Conservation (phyloP, 2,888 invertebrate species). For the Polydrusus tereticollis region DNA sequence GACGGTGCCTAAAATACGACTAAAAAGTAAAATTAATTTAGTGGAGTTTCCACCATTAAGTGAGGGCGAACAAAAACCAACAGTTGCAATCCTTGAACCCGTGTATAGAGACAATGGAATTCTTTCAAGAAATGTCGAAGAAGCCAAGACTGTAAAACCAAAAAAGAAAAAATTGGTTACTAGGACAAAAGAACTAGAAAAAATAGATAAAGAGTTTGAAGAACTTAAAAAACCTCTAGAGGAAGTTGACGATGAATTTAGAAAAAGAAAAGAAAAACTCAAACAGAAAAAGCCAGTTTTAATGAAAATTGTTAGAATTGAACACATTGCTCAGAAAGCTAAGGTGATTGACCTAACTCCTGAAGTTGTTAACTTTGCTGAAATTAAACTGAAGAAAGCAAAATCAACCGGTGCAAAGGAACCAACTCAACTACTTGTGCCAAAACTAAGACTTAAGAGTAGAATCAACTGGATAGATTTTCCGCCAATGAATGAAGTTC, state of each 20-base stretch:
- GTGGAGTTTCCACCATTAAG: conserved; percentile 65
- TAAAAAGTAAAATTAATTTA: conserved; percentile 78
- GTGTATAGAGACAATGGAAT: conserved; percentile 64
- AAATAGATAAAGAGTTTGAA: conserved; percentile 59
- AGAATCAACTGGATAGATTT: conserved; percentile 72
- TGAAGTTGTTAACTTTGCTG: conserved; percentile 72
- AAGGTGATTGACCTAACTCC: conserved; percentile 71
- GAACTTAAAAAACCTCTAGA: conserved; percentile 57
- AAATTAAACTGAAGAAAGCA: conserved; percentile 73
- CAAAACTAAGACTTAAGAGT: conserved; percentile 79
- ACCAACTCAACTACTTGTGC: conserved; percentile 66
- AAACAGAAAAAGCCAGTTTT: conserved; percentile 58
- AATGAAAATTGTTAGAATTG: conserved; percentile 56
- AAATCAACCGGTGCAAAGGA: conserved; percentile 57
- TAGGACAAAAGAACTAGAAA: conserved; percentile 57
- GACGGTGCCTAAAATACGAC: conserved; percentile 74
- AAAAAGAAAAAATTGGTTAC: conserved; percentile 63
- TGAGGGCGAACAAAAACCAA: conserved; percentile 58
- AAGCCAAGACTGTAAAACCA: conserved; percentile 63
- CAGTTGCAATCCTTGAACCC: conserved; percentile 61
- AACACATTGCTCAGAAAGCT: conserved; percentile 69
- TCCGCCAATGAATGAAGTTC: conserved; percentile 61
- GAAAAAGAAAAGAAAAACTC: conserved; percentile 62
- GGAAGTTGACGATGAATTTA: conserved; percentile 57
- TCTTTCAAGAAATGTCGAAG: conserved; percentile 68